Percentiles rank a stretch among this genome's conserved stretches.
These are phyloP conservation scores for Myopa tessellatipennis DNA, from an alignment of 2,888 invertebrate species.

Conservation along the genomic window DNA sequence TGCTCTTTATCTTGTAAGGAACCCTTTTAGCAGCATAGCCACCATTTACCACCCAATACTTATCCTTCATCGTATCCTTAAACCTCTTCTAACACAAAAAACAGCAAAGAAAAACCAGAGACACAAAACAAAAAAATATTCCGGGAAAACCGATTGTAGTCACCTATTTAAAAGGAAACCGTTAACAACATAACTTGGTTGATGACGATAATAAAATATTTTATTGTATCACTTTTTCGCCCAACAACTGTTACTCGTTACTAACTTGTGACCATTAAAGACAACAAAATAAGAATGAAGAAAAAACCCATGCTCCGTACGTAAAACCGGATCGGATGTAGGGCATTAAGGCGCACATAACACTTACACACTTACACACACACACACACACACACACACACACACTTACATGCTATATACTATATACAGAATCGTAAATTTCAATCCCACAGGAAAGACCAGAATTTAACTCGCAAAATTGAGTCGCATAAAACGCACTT, in stretches of 20 bases:
- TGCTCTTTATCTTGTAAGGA: no score
- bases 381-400: not conserved
- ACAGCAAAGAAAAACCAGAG: not conserved
- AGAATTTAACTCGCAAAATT: not conserved
- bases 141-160: not conserved
- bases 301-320: not conserved
- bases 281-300: not conserved
- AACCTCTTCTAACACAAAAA: not conserved
- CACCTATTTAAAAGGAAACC: slow-evolving; percentile 10
- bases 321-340: not conserved
- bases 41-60: no score
- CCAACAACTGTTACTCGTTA: not conserved
- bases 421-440: not conserved
- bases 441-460: not conserved
- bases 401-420: not conserved
- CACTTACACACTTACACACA: not conserved
- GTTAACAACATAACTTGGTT: not conserved
- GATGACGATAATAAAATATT: slow-evolving; percentile 10
- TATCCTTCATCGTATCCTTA: not conserved
- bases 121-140: not conserved
- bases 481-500: slow-evolving; percentile 3
- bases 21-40: no score
- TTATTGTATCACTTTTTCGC: slow-evolving; percentile 15
- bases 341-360: not conserved
- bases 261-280: not conserved